Base-by-base conservation (phyloP, 2,888 invertebrate species). In the Electrophaes corylata region DNA sequence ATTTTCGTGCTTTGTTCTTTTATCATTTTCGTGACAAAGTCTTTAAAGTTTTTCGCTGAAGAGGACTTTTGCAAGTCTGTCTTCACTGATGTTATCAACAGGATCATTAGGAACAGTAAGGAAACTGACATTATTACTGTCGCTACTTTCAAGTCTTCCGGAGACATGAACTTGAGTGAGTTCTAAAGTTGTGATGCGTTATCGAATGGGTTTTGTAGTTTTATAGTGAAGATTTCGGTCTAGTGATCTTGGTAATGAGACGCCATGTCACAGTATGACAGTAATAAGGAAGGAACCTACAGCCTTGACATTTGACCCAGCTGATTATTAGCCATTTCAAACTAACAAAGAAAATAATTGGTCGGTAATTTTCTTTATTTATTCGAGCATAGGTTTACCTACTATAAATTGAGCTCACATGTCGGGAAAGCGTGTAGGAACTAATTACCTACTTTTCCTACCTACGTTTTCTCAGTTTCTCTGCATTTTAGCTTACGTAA, bases 231-330 rank as follows among this genome's bases (percentile, higher is more conserved):
- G 40, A 57, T 65, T 78, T 72, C 71, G 65, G 81, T 87, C 79
- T 73, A 77, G 61, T 88, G 81, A 66, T 50, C 76, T 48, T 60
- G 57, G 63, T 91, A 86, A 91, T 82, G 60, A 70, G n/a, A n/a
- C n/a, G n/a, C n/a, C 64, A 49, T 75, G 78, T 83, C 82, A 76
- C 72, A 71, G 67, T 62, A 58, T 57, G 63, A 64, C 49, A 69
- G 23, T 53, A 51, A 64, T 67, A 62, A 19, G 44, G 67, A 60
- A 64, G 44, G 67, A 60, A 64, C 66, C n/a, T 66, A 79, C 73
- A 71, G 84, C 84, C 66, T 84, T 90, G 90, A 91, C 90, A 90
- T 84, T 86, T 86, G 89, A 89, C 90, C 91, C 71, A 86, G 78
- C 86, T 87, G 72, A 84, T 86, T 85, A 82, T 66, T 26, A 71